A percentile compares a stretch with the other conserved stretches of the same genome.
phyloP scores from a whole-genome alignment of 2,113 vertebrate species.

The Polypterus bichir region DNA sequence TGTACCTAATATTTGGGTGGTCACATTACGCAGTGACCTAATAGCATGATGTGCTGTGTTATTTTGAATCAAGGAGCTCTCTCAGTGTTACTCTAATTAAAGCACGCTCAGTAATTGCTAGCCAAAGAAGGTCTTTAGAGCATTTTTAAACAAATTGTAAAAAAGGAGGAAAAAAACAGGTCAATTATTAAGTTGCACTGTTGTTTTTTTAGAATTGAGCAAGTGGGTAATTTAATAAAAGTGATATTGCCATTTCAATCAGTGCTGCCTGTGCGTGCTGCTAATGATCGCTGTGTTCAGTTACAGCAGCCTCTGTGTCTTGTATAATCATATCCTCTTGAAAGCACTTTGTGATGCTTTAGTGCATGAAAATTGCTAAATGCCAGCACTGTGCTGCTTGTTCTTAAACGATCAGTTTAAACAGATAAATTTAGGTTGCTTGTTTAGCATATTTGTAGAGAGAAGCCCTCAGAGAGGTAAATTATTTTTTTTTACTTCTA shows the following conservation, averaged over 20 bases:
- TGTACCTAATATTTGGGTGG: too few species aligned
- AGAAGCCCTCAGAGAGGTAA: background rate
- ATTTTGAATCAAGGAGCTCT: too few species aligned
- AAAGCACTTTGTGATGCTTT: conserved; percentile 1
- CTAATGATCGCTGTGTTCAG: background rate
- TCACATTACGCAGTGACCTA: too few species aligned
- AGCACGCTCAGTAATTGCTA: too few species aligned
- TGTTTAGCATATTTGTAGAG: background rate
- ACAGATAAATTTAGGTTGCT: background rate
- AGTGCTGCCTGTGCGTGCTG: background rate
- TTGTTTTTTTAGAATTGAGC: too few species aligned
- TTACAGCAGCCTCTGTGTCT: conserved; percentile 1
- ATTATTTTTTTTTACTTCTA: conserved; percentile 3
- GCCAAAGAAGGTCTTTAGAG: too few species aligned
- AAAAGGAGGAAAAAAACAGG: too few species aligned
- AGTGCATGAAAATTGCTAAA: background rate
- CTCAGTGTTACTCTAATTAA: too few species aligned
- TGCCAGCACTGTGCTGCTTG: background rate
- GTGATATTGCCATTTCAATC: background rate
- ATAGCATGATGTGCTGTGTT: too few species aligned
- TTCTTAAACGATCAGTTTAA: conserved; percentile 4
- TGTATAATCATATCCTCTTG: conserved; percentile 6
- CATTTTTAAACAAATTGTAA: too few species aligned
- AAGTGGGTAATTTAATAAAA: too few species aligned
- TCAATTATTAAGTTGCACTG: too few species aligned